A percentile compares a stretch with the other conserved stretches of the same genome.
Evolutionary conservation across 1,140 invertebrate species (phyloP).

Genomic region (Araneus ventricosus): DNA sequence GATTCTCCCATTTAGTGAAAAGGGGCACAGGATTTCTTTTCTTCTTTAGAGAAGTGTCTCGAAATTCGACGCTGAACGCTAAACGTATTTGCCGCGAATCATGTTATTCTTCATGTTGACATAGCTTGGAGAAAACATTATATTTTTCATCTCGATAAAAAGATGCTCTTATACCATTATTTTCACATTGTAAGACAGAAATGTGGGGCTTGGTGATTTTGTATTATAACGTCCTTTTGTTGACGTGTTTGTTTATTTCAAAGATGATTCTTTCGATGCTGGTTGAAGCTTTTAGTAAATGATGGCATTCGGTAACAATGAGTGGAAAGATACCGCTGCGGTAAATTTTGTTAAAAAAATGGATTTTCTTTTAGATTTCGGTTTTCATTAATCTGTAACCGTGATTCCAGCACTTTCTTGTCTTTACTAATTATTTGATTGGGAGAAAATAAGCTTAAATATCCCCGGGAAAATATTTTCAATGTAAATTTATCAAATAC

Average conservation of each 20-base stretch:
- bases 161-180: not conserved
- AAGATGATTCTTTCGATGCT: not conserved
- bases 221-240: not conserved
- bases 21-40: slow-evolving; percentile 57
- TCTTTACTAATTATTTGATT: too few species aligned
- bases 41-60: slow-evolving; percentile 26
- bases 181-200: not conserved
- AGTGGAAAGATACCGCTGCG: too few species aligned
- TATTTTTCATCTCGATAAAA: slow-evolving; percentile 11
- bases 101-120: slow-evolving; percentile 33
- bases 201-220: not conserved
- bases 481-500: too few species aligned
- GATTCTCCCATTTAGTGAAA: slow-evolving; percentile 52
- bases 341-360: too few species aligned
- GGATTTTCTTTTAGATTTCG: too few species aligned
- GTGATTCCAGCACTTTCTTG: too few species aligned
- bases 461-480: too few species aligned
- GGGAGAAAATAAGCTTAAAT: too few species aligned
- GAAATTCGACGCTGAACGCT: slow-evolving; percentile 21
- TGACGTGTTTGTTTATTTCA: not conserved
- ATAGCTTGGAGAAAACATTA: slow-evolving; percentile 5
- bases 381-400: too few species aligned
- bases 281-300: too few species aligned
- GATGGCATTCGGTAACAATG: too few species aligned
- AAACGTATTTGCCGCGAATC: slow-evolving; percentile 11